Evolutionary conservation across 2,888 invertebrate genomes (phyloP), one percentile per base, ranked within the genome.

Genomic region (Opisthograptis luteolata): DNA sequence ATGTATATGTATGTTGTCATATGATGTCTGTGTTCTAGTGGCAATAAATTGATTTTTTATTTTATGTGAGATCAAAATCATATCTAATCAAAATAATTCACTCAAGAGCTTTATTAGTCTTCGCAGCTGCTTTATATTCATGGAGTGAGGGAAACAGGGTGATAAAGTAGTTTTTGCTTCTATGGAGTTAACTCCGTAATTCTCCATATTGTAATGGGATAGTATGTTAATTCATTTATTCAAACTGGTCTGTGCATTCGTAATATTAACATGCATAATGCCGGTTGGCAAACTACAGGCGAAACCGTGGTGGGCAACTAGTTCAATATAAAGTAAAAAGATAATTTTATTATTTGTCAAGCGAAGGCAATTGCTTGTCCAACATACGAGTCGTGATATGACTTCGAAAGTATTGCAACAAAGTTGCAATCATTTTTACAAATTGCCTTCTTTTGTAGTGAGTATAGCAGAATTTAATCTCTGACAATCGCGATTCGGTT

Each of bases 121-220:
- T 47, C 22, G 15, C 22, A 17, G 9, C 25, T 42, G 10, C n/a
- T 48, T 42, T 42, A 31, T 48, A 48, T 48, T 48, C 42, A 42
- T 20, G 12, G 25, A 48, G 25, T 42, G 19, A 48, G 25, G 48
- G 30, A 48, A 48, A 48, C 31, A 9, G 13, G 25, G 13, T 13
- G 25, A 37, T 37, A 42, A 42, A 48, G 17, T 41, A 24, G 30
- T 9, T 22, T n/a, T 12, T 40, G 34, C 17, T 31, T 19, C 9
- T n/a, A 17, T 13, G 17, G 12, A 15, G 32, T 41, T 41, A 22
- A 24, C 28, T 35, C 40, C 22, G 34, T 40, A 40, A 40, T 34
- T 22, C n/a, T n/a, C n/a, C n/a, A 34, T 47, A 47, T 47, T 47
- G 35, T 45, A 35, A 14, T 28, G 20, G 25, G n/a, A n/a, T n/a